Percentiles rank a stretch among this genome's conserved stretches.
Conservation (phyloP, 2,113 vertebrate genomes). For the Gambusia affinis region DNA sequence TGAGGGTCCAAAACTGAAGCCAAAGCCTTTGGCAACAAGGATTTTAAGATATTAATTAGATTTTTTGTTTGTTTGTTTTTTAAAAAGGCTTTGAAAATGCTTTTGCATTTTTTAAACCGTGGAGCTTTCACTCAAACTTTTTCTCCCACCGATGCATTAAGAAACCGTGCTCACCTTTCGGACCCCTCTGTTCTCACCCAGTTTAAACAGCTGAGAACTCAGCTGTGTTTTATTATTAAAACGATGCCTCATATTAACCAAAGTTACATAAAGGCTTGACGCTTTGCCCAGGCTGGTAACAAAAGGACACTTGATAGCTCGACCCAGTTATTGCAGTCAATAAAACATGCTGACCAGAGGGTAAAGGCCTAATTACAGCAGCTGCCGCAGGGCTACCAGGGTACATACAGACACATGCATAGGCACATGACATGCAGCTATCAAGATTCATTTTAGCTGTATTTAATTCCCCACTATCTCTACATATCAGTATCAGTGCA, state of each 20-base stretch:
- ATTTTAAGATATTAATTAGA: background rate
- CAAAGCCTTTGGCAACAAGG: background rate
- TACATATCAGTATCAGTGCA: background rate
- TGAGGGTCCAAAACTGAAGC: background rate
- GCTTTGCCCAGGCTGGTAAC: constrained; percentile 12
- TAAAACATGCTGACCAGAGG: constrained; percentile 54
- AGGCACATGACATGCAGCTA: constrained; percentile 23
- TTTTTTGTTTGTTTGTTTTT: background rate
- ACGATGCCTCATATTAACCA: constrained; percentile 10
- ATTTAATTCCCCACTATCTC: background rate
- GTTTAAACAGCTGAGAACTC: background rate
- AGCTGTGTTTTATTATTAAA: background rate
- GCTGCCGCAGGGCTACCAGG: background rate
- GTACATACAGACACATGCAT: background rate
- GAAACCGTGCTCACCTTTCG: background rate
- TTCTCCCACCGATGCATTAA: background rate
- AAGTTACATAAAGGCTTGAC: constrained; percentile 12
- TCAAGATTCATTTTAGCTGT: constrained; percentile 15
- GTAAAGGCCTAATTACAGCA: constrained; percentile 44
- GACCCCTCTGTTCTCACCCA: background rate
- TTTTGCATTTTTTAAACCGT: background rate
- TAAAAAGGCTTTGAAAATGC: background rate
- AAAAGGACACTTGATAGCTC: constrained; percentile 53
- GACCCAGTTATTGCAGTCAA: constrained; percentile 52
- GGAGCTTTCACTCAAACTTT: too few relatives aligned